These are phyloP conservation scores for Caenorhabditis panamensis DNA, from an alignment of 2,888 invertebrate species.

Conservation along the genomic window DNA sequence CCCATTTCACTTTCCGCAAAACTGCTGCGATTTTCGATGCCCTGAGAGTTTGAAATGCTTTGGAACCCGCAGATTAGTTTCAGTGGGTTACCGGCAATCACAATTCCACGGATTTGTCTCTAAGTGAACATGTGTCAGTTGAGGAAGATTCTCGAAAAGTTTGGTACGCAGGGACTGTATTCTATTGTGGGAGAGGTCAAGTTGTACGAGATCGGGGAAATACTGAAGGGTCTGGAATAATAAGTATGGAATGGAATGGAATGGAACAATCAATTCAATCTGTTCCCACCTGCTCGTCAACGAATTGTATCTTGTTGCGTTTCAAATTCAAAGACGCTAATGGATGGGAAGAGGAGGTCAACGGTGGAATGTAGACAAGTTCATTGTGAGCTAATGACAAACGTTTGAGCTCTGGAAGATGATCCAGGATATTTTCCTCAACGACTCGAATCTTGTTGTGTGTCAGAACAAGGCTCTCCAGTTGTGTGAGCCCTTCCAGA, in stretches of 20 bases:
- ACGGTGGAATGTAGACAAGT: constrained; percentile 52
- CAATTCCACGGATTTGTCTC: constrained; percentile 78
- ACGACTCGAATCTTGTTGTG: constrained; percentile 57
- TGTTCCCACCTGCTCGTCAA: constrained; percentile 62
- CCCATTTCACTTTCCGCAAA: constrained; percentile 33
- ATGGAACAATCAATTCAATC: constrained; percentile 10
- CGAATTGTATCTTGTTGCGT: constrained; percentile 58
- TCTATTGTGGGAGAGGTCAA: constrained; percentile 76
- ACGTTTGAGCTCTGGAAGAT: constrained; percentile 57
- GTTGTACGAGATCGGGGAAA: constrained; percentile 69
- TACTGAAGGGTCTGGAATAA: constrained; percentile 52
- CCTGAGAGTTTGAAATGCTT: constrained; percentile 66
- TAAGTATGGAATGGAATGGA: too few species aligned
- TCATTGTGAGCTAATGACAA: constrained; percentile 63
- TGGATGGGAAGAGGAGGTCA: constrained; percentile 32
- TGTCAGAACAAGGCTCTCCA: constrained; percentile 62
- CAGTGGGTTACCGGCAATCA: constrained; percentile 75
- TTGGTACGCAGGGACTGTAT: constrained; percentile 66
- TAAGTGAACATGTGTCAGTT: constrained; percentile 54
- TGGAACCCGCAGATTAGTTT: constrained; percentile 32
- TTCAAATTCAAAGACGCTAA: constrained; percentile 66
- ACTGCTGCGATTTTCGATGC: constrained; percentile 16
- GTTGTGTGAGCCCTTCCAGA: constrained; percentile 30
- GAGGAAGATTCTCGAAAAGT: constrained; percentile 47
- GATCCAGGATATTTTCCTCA: constrained; percentile 76